Evolutionary conservation across 1,140 invertebrate species (phyloP), one percentile per base, ranked within the genome.

Genomic region (Papilio helenus): DNA sequence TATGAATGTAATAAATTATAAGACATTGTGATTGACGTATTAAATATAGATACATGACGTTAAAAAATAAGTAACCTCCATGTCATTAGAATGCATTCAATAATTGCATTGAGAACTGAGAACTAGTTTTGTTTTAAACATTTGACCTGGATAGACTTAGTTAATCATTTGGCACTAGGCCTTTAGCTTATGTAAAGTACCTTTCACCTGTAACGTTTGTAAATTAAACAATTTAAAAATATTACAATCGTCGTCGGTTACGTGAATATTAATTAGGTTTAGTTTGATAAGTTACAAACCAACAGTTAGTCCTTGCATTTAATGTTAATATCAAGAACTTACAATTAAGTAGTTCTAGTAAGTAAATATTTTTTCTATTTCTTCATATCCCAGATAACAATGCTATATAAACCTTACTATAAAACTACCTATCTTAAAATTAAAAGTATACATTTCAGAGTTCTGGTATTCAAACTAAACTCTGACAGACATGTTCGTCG

Each of bases 91-190:
- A 29, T 18, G 26, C 23, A 12, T 68, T 68, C 34, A 68, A 29
- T 68, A 68, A 29, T 68, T 68, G 12, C 61, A 68, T 29, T 68
- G 26, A 29, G 26, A 68, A 68, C 61, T 68, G 26, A 29, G 26
- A 68, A 68, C 61, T 29, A 68, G 23, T 68, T 34, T 34, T 68
- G 23, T 61, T 61, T 61, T 61, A 26, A 65, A 29, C 34, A 65
- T 65, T 65, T 65, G 61, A 65, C 61, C 61, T 65, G 23, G 61
- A 65, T 65, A 65, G 61, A 65, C 61, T 65, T 29, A 65, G 61
- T 65, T 65, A 65, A 29, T 65, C 61, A 26, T 65, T 16, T 29
- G 14, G 23, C 12, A 65, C 26, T 65, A 26, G 23, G 20, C 20
- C 58, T 65, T 58, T 26, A 0, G 34, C 34, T 39, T 65, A 65